These are phyloP conservation scores for Apis dorsata DNA, from an alignment of 1,140 invertebrate genomes.

Conservation along the genomic window DNA sequence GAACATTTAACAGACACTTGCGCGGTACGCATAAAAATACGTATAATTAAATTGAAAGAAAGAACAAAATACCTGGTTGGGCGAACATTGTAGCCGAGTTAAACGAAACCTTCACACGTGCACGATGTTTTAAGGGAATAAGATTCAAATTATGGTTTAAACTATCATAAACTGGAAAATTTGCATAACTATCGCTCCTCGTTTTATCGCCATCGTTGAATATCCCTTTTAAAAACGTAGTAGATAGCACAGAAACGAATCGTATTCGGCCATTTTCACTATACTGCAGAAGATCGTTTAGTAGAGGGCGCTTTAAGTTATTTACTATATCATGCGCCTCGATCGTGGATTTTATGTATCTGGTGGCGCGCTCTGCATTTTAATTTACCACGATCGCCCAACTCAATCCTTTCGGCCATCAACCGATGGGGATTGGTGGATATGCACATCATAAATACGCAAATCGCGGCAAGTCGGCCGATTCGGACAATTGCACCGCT, in stretches of 20 bases:
- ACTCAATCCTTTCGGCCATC: conserved; percentile 6
- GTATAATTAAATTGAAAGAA: background rate
- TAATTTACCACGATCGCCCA: conserved; percentile 26
- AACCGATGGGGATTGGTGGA: background rate
- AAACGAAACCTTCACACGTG: background rate
- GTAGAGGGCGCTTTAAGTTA: background rate
- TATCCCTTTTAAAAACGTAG: background rate
- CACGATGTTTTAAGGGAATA: background rate
- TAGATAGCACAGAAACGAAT: background rate
- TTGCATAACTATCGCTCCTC: background rate
- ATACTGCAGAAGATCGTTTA: background rate
- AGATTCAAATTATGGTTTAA: background rate
- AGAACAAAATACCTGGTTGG: background rate
- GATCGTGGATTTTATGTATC: background rate
- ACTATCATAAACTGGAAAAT: background rate
- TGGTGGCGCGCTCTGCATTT: background rate
- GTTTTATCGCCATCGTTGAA: background rate
- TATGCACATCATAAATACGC: conserved; percentile 57
- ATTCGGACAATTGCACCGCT: conserved; percentile 51
- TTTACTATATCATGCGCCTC: background rate
- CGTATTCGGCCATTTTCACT: background rate
- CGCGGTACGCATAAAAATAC: too few species aligned
- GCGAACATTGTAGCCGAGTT: background rate
- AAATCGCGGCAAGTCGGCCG: conserved; percentile 53
- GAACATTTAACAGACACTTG: background rate